Conservation (phyloP, 2,113 vertebrate genomes). For the Forbesichthys agassizii region DNA sequence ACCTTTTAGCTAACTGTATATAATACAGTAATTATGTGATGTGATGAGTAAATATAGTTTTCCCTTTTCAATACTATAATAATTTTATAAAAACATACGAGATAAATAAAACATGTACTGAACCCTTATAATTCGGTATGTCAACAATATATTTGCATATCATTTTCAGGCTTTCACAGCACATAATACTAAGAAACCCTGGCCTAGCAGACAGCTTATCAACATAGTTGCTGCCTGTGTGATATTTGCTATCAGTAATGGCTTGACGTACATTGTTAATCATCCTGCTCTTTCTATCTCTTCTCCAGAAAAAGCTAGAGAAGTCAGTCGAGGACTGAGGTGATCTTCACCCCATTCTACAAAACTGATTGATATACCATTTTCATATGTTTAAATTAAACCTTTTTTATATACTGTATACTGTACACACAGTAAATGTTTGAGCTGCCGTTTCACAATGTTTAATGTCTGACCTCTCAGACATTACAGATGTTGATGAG, state of each 20-base stretch:
- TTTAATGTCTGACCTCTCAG: slow-evolving; percentile 33
- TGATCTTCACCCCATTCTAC: slow-evolving; percentile 17
- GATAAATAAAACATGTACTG: too few species aligned
- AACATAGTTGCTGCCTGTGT: not conserved
- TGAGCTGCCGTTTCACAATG: slow-evolving; percentile 10
- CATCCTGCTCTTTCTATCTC: slow-evolving; percentile 3
- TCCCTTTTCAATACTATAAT: not conserved
- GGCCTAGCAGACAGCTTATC: not conserved
- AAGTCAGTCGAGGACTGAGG: slow-evolving; percentile 5
- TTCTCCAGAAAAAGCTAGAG: not conserved
- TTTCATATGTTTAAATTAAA: slow-evolving; percentile 4
- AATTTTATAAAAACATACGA: not conserved
- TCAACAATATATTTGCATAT: not conserved
- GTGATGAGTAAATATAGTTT: not conserved
- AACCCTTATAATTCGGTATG: not conserved
- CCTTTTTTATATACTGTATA: slow-evolving; percentile 7
- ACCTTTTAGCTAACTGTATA: not conserved
- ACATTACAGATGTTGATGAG: too few species aligned
- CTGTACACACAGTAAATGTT: too few species aligned
- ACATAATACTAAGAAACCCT: not conserved
- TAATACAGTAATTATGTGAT: not conserved
- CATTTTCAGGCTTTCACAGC: not conserved
- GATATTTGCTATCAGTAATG: not conserved
- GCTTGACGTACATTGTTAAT: slow-evolving; percentile 6
- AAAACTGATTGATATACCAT: slow-evolving; percentile 15